These are phyloP conservation scores for Enteromius viviparus DNA, from an alignment of 2,797 vertebrate species.

Conservation along the genomic window DNA sequence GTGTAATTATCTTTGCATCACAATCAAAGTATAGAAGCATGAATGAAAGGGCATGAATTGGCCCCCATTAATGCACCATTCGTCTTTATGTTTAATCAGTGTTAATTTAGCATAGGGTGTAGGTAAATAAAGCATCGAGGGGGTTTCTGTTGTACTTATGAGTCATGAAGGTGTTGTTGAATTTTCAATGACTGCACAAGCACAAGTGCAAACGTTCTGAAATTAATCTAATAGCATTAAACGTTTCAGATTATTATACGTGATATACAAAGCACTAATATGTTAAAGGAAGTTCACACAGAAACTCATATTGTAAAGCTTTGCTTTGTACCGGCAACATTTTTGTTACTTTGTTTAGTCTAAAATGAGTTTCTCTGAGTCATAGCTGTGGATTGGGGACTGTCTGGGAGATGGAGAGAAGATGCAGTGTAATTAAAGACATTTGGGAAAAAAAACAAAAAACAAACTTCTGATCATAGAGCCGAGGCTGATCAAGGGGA, in stretches of 20 bases:
- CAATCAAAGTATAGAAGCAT: constrained; percentile 1
- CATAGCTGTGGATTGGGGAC: constrained; percentile 35
- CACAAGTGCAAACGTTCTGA: neutral
- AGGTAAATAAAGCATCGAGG: neutral
- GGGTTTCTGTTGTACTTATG: neutral
- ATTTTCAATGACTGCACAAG: constrained; percentile 2
- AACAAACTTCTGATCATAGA: constrained; percentile 67
- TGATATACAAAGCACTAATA: neutral
- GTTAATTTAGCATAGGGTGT: constrained; percentile 1
- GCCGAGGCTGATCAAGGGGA: constrained; percentile 66
- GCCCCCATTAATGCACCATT: neutral
- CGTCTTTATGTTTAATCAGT: neutral
- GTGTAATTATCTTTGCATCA: constrained; percentile 15
- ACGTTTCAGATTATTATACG: neutral
- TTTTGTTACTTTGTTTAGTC: neutral
- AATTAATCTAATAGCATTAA: neutral
- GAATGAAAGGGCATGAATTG: neutral
- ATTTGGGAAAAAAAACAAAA: constrained; percentile 49
- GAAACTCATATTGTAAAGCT: neutral
- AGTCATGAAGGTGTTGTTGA: neutral
- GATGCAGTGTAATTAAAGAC: constrained; percentile 58
- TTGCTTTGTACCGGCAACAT: neutral
- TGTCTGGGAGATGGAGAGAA: constrained; percentile 34
- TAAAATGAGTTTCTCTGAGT: constrained; percentile 7
- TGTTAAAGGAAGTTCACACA: neutral